Conservation (phyloP, 2,888 invertebrate species). For the Maniola hyperantus region DNA sequence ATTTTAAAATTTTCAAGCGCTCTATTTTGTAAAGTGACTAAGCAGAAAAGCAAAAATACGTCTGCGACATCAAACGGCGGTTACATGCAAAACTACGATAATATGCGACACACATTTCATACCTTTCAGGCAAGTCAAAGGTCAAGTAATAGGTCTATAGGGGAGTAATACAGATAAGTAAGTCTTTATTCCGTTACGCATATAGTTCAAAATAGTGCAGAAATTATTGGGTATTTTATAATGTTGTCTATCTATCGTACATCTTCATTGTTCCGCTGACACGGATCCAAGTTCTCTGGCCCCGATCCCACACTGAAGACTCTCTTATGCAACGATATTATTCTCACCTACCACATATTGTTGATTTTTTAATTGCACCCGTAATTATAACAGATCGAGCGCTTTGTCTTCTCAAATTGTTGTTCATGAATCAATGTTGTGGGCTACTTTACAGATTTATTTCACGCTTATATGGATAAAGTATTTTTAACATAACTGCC, state of each 20-base stretch:
- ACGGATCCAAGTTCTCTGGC: slow-evolving; percentile 59
- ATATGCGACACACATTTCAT: slow-evolving; percentile 18
- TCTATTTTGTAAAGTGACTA: slow-evolving; percentile 8
- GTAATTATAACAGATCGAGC: slow-evolving; percentile 25
- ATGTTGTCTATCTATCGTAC: slow-evolving; percentile 27
- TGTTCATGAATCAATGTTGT: not conserved
- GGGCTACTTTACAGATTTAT: not conserved
- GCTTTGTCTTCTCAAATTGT: slow-evolving; percentile 17
- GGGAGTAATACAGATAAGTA: not conserved
- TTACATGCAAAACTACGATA: slow-evolving; percentile 25
- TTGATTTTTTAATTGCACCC: slow-evolving; percentile 50
- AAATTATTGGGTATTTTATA: slow-evolving; percentile 17
- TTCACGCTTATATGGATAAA: not conserved
- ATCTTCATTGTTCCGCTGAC: slow-evolving; percentile 62
- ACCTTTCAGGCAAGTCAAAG: slow-evolving; percentile 23
- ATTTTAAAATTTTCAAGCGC: not conserved
- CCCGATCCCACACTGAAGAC: slow-evolving; percentile 69
- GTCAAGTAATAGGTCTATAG: slow-evolving; percentile 16
- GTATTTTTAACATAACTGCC: not conserved
- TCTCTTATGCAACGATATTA: slow-evolving; percentile 62
- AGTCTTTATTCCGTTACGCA: slow-evolving; percentile 7
- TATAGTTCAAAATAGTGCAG: slow-evolving; percentile 25
- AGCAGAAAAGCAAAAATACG: not conserved
- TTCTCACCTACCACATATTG: slow-evolving; percentile 36
- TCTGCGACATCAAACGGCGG: not conserved